Evolutionary conservation across 2,797 vertebrate species (phyloP).

Genomic region (Remorina albescens): DNA sequence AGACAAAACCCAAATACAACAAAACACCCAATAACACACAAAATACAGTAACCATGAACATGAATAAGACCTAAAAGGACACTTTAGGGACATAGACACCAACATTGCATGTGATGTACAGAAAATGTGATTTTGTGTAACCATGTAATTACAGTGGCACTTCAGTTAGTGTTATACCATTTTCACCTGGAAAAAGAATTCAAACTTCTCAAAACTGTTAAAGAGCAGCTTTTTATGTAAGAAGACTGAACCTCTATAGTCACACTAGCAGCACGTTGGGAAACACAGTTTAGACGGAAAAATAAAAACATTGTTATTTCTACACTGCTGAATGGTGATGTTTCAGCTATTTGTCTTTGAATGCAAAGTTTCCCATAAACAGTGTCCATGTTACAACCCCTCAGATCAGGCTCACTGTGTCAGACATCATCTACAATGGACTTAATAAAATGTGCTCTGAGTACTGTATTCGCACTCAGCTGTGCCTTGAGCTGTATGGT

Average conservation of each 20-base stretch:
- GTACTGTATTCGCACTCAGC: neutral
- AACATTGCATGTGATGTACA: constrained; percentile 8
- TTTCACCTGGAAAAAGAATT: neutral
- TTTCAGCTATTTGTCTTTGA: no score
- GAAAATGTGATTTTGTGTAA: constrained; percentile 1
- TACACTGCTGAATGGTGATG: no score
- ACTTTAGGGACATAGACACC: constrained; percentile 31
- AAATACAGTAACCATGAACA: constrained; percentile 23
- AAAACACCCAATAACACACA: no score
- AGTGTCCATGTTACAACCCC: neutral
- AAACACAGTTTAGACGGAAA: neutral
- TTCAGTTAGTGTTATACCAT: neutral
- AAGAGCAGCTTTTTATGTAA: constrained; percentile 22
- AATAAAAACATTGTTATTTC: no score
- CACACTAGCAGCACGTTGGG: neutral
- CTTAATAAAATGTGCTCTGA: neutral
- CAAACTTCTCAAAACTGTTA: neutral
- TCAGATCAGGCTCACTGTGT: neutral
- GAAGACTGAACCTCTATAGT: neutral
- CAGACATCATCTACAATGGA: neutral
- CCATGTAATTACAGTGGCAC: neutral
- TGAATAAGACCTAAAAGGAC: constrained; percentile 46
- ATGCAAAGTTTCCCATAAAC: no score
- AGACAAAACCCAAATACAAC: constrained; percentile 6
- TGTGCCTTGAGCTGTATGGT: neutral